Evolutionary conservation across 2,797 vertebrate species (phyloP).

Genomic region (Malurus splendens): DNA sequence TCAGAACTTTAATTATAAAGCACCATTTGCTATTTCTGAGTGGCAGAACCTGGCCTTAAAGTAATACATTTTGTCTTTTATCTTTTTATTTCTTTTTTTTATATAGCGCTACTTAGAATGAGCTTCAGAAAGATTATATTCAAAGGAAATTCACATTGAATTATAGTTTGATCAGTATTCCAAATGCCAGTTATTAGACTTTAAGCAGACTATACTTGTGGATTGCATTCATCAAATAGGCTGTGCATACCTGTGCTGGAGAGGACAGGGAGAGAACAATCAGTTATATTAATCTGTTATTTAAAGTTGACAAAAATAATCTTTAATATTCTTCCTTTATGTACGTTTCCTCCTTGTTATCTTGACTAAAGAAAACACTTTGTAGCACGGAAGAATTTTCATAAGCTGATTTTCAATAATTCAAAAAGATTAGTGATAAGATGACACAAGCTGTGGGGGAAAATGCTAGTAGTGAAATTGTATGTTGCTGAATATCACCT

Average conservation of each 20-base stretch:
- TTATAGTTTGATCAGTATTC: neutral
- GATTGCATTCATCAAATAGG: neutral
- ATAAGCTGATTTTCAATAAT: slow-evolving; percentile 25
- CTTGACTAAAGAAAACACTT: slow-evolving; percentile 32
- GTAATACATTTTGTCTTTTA: neutral
- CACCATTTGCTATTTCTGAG: neutral
- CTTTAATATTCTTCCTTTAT: slow-evolving; percentile 12
- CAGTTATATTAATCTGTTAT: neutral
- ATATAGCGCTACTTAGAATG: neutral
- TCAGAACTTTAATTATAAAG: slow-evolving; percentile 2
- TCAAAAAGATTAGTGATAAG: slow-evolving; percentile 19
- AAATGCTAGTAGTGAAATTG: slow-evolving; percentile 48
- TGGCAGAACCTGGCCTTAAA: neutral
- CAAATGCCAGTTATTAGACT: neutral
- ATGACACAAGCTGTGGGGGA: neutral
- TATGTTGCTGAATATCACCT: slow-evolving; percentile 28
- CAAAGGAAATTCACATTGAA: neutral
- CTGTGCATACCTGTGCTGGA: neutral
- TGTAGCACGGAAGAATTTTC: slow-evolving; percentile 7
- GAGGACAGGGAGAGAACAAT: neutral
- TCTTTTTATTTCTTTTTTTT: neutral
- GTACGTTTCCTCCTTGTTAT: neutral
- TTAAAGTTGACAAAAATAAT: slow-evolving; percentile 7
- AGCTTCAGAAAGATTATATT: neutral
- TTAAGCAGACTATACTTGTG: neutral